Conservation (phyloP, 1,140 invertebrate genomes). For the Pomacea maculata region DNA sequence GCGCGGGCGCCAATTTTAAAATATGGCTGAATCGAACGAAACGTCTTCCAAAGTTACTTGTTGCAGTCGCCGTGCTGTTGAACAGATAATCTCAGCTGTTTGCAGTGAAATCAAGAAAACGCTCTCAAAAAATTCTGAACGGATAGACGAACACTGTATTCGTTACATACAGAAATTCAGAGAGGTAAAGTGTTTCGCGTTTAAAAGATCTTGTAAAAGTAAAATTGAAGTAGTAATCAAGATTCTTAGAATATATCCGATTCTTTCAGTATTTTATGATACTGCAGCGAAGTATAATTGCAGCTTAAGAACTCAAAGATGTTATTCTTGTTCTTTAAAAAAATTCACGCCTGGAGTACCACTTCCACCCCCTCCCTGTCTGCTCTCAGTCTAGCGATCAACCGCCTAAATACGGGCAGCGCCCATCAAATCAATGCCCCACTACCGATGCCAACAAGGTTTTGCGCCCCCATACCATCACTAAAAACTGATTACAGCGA, state of each 20-base stretch:
- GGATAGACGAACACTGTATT: conserved; percentile 2
- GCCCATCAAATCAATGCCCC: no score
- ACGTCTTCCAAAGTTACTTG: conserved; percentile 13
- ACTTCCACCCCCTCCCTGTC: neutral
- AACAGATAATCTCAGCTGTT: neutral
- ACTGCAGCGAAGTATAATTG: neutral
- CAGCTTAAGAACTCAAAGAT: neutral
- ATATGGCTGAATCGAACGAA: conserved; percentile 8
- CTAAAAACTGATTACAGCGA: no score
- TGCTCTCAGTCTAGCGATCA: no score
- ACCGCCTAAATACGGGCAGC: no score
- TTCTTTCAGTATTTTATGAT: neutral
- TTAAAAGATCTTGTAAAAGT: no score
- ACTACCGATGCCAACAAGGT: no score
- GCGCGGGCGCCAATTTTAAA: conserved; percentile 22
- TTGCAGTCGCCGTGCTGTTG: conserved; percentile 10
- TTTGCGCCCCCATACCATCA: no score
- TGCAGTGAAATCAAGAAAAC: conserved; percentile 9
- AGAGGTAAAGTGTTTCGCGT: conserved; percentile 2
- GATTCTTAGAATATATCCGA: neutral
- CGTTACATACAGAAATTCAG: conserved; percentile 16
- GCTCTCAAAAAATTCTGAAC: conserved; percentile 3
- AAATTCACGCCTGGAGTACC: neutral
- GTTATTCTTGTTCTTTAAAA: neutral
- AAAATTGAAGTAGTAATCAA: no score